A percentile compares a stretch with the other conserved stretches of the same genome.
Evolutionary conservation across 2,797 vertebrate species (phyloP).

Genomic region (Gymnopithys bicolor): DNA sequence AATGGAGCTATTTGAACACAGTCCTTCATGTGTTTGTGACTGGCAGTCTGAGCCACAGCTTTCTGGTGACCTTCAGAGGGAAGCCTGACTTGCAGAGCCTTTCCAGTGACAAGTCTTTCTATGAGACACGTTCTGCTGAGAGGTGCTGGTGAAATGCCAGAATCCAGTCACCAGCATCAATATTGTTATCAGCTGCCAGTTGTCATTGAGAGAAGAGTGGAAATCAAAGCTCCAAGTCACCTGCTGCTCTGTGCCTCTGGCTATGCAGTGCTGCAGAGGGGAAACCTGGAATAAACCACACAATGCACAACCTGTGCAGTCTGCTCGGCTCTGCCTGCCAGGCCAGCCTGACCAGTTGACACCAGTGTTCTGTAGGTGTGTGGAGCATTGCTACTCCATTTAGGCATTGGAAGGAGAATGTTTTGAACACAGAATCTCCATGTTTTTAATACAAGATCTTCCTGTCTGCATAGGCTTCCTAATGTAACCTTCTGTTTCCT

Average conservation of each 20-base stretch:
- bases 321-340: neutral
- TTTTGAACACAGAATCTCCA: neutral
- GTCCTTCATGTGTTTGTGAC: neutral
- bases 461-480: neutral
- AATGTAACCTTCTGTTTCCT: slow-evolving; percentile 17
- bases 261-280: neutral
- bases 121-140: neutral
- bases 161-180: neutral
- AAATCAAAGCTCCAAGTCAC: neutral
- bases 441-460: neutral
- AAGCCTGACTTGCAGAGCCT: neutral
- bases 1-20: neutral
- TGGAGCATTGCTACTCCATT: neutral
- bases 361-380: neutral
- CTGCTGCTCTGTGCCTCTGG: neutral
- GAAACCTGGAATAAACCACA: neutral
- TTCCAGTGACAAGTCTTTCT: neutral
- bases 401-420: neutral
- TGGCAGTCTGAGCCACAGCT: neutral
- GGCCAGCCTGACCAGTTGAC: neutral
- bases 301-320: neutral
- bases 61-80: neutral
- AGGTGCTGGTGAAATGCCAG: neutral
- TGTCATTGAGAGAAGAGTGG: neutral
- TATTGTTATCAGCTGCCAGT: neutral